Conservation (phyloP, 37 sponge, comb jelly and placozoan genomes). For the Chondrosia reniformis region DNA sequence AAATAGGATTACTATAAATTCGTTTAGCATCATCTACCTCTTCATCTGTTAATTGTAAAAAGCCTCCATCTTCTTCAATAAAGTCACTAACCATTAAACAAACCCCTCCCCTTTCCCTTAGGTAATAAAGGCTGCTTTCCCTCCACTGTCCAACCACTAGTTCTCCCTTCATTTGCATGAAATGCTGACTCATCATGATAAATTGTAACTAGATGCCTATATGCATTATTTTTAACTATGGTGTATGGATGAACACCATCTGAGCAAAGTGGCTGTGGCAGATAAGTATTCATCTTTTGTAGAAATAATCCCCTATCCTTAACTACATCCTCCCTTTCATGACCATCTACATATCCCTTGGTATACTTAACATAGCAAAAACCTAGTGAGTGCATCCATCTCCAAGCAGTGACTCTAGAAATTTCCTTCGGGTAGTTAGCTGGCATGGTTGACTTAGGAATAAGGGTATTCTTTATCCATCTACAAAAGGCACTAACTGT, state of each 20-base stretch:
- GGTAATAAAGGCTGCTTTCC: constrained; percentile 10
- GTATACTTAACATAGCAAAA: not conserved
- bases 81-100: constrained; percentile 43
- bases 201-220: constrained; percentile 10
- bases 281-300: not conserved
- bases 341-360: constrained; percentile 1
- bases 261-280: not conserved
- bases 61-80: constrained; percentile 33
- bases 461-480: not conserved
- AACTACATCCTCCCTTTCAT: not conserved
- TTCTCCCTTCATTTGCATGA: constrained; percentile 29
- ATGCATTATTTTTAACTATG: not conserved
- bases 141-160: constrained; percentile 16
- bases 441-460: not conserved
- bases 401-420: not conserved
- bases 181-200: constrained; percentile 35
- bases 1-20: not conserved
- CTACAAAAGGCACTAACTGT: not conserved
- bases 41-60: not conserved
- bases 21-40: constrained; percentile 1
- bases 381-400: not conserved
- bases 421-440: not conserved
- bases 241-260: not conserved
- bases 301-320: not conserved
- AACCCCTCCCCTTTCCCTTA: constrained; percentile 15